Conservation (phyloP, 2,797 vertebrate genomes). For the Lacerta viridis region DNA sequence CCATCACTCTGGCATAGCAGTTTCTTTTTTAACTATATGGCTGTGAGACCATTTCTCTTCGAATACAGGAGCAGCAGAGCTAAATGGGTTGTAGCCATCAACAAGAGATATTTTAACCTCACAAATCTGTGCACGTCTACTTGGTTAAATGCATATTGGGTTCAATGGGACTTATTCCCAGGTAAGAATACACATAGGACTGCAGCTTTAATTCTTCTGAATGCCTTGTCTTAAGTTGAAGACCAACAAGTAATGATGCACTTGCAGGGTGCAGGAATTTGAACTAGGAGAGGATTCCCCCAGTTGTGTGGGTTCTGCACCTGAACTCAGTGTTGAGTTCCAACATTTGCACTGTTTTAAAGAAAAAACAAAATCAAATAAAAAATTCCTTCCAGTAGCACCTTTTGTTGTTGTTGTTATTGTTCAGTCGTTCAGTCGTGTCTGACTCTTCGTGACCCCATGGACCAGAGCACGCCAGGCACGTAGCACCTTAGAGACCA, state of each 20-base stretch:
- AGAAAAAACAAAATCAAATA: neutral
- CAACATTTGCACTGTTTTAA: neutral
- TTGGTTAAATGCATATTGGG: neutral
- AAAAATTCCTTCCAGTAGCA: too few relatives aligned
- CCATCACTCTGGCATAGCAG: neutral
- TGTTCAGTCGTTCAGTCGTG: too few relatives aligned
- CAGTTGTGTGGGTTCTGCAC: too few relatives aligned
- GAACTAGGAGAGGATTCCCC: too few relatives aligned
- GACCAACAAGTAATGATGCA: neutral
- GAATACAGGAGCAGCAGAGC: neutral
- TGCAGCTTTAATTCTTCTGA: neutral
- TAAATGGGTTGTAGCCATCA: neutral
- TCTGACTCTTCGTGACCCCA: too few relatives aligned
- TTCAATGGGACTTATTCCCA: neutral
- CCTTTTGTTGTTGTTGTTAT: too few relatives aligned
- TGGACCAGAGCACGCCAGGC: too few relatives aligned
- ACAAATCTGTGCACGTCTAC: neutral
- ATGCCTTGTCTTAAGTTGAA: neutral
- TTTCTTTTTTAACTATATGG: neutral
- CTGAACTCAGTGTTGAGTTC: neutral
- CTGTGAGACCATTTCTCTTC: neutral
- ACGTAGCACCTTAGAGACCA: too few relatives aligned
- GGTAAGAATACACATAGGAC: too few relatives aligned
- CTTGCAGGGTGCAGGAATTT: too few relatives aligned
- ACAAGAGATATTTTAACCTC: neutral